Percentiles rank a stretch among this genome's conserved stretches.
Conservation (phyloP, 92 coral and sea anemone genomes). For the Palythoa heliodiscus region DNA sequence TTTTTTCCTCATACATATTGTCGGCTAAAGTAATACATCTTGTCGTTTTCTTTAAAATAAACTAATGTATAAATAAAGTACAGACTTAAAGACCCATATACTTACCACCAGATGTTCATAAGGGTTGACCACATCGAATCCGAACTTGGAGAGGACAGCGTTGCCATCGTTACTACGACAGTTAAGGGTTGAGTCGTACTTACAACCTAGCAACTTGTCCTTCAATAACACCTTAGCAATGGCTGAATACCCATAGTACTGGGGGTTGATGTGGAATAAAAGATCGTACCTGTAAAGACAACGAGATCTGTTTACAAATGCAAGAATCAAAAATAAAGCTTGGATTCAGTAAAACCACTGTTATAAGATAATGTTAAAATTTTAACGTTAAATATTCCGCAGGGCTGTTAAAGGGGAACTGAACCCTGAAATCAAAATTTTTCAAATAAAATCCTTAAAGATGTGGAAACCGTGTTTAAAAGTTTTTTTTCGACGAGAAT, state of each 20-base stretch:
- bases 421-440: too few relatives aligned
- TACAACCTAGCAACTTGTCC: slow-evolving; percentile 52
- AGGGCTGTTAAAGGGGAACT: too few relatives aligned
- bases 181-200: slow-evolving; percentile 63
- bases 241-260: slow-evolving; percentile 69
- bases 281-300: slow-evolving; percentile 53
- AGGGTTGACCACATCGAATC: slow-evolving; percentile 60
- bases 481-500: too few relatives aligned
- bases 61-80: too few relatives aligned
- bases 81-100: background rate
- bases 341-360: too few relatives aligned
- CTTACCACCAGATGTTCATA: slow-evolving; percentile 64
- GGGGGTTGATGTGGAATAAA: slow-evolving; percentile 66
- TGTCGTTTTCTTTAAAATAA: too few relatives aligned
- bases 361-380: too few relatives aligned
- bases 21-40: too few relatives aligned
- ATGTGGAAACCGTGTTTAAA: too few relatives aligned
- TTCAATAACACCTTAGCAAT: slow-evolving; percentile 60
- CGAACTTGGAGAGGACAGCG: slow-evolving; percentile 64
- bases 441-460: too few relatives aligned
- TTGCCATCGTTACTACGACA: slow-evolving; percentile 68
- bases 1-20: too few relatives aligned
- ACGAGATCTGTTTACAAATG: background rate
- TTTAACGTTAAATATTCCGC: too few relatives aligned
- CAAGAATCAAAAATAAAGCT: background rate